Evolutionary conservation across 2,888 invertebrate genomes (phyloP).

Genomic region (Latrodectus hesperus): DNA sequence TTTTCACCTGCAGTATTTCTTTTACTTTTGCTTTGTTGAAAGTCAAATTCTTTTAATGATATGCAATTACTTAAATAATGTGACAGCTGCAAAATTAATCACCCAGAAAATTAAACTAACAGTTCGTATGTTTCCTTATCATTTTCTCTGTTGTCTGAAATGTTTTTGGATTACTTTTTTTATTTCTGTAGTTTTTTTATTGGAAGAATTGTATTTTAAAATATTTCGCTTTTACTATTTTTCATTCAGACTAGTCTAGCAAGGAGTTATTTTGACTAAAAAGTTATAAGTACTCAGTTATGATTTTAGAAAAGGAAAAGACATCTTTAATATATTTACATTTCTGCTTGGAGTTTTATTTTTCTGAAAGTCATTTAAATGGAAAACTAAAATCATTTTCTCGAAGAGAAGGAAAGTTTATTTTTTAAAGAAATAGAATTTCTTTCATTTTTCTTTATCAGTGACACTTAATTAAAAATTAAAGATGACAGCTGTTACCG

Average conservation of each 20-base stretch:
- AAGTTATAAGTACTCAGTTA: not conserved
- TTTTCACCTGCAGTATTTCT: not conserved
- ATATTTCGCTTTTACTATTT: too few relatives aligned
- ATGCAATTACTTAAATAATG: conserved; percentile 34
- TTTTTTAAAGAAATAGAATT: too few relatives aligned
- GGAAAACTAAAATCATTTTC: too few relatives aligned
- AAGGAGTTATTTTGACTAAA: conserved; percentile 12
- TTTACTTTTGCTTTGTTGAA: conserved; percentile 10
- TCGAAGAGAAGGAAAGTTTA: too few relatives aligned
- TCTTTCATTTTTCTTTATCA: conserved; percentile 18
- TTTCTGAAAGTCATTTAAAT: too few relatives aligned
- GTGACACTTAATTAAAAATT: conserved; percentile 36
- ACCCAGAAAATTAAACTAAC: conserved; percentile 24
- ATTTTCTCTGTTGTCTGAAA: not conserved
- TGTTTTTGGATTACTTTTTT: too few relatives aligned
- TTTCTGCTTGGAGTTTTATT: too few relatives aligned
- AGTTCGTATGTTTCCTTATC: conserved; percentile 29
- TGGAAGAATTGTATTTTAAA: too few relatives aligned
- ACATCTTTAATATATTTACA: too few relatives aligned
- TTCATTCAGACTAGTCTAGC: conserved; percentile 5
- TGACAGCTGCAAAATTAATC: conserved; percentile 58
- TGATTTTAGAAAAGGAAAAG: too few relatives aligned
- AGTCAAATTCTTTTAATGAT: conserved; percentile 48
- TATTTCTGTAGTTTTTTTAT: too few relatives aligned
- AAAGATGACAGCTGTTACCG: conserved; percentile 15